Conservation (phyloP, 2,113 vertebrate genomes). For the Conger conger region DNA sequence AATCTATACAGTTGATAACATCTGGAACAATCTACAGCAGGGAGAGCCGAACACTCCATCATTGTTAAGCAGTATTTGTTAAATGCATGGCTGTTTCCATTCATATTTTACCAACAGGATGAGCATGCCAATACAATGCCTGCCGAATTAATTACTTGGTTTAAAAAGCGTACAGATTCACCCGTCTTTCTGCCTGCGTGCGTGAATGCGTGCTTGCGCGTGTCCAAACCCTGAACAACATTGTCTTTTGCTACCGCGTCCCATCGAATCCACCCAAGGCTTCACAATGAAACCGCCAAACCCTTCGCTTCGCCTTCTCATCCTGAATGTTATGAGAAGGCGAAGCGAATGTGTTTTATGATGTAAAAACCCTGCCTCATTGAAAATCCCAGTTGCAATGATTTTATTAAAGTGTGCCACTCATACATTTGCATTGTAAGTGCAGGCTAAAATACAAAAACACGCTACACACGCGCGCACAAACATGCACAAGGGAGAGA, state of each 20-base stretch:
- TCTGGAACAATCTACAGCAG: constrained; percentile 10
- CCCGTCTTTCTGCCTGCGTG: not conserved
- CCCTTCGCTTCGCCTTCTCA: not conserved
- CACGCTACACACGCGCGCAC: not conserved
- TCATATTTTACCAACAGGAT: not conserved
- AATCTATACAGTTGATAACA: constrained; percentile 22
- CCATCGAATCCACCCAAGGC: not conserved
- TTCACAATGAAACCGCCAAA: not conserved
- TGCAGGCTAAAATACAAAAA: not conserved
- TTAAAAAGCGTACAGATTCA: not conserved
- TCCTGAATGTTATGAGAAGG: not conserved
- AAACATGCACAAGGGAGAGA: constrained; percentile 24
- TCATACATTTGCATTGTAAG: not conserved
- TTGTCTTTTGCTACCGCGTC: not conserved
- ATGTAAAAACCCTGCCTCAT: not conserved
- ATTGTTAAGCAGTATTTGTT: constrained; percentile 16
- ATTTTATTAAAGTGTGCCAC: not conserved
- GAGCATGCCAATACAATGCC: not conserved
- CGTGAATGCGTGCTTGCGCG: not conserved
- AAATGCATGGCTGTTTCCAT: constrained; percentile 13
- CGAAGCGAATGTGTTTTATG: no score
- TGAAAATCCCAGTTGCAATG: not conserved
- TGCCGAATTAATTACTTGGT: not conserved
- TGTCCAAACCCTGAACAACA: not conserved
- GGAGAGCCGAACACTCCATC: not conserved